Evolutionary conservation across 2,797 vertebrate genomes (phyloP).

Genomic region (Manis pentadactyla): DNA sequence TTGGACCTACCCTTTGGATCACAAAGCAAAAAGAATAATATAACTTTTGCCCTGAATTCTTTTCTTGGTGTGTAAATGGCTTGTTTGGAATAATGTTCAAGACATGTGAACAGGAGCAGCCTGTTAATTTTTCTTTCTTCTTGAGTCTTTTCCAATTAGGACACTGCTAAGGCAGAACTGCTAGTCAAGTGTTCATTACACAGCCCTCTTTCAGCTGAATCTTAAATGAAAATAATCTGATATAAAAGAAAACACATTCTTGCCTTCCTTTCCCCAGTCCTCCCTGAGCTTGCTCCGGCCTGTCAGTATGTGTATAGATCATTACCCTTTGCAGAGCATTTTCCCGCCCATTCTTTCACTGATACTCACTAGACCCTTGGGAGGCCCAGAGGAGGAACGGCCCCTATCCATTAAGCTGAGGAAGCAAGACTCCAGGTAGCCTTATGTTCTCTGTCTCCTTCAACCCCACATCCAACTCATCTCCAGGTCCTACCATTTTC

Average conservation of each 20-base stretch:
- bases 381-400: not conserved
- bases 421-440: not conserved
- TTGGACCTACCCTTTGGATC: not conserved
- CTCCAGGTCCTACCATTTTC: not conserved
- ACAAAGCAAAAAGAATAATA: constrained; percentile 43
- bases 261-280: not conserved
- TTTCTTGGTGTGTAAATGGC: constrained; percentile 64
- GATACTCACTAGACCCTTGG: constrained; percentile 5
- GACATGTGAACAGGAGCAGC: constrained; percentile 44
- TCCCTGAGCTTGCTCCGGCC: not conserved
- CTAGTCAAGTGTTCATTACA: constrained; percentile 22
- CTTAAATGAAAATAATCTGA: constrained; percentile 59
- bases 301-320: not conserved
- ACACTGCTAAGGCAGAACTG: not conserved
- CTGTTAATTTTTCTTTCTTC: constrained; percentile 66
- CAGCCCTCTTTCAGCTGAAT: constrained; percentile 17
- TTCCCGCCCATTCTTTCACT: not conserved
- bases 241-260: constrained; percentile 37
- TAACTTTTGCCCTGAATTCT: constrained; percentile 49
- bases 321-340: not conserved
- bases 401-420: not conserved
- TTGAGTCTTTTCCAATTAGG: constrained; percentile 73
- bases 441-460: not conserved
- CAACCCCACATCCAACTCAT: not conserved
- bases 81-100: constrained; percentile 60